Percentiles rank a stretch among this genome's conserved stretches.
phyloP scores from a whole-genome alignment of 2,888 invertebrate genomes.

The Tetramorium bicarinatum region DNA sequence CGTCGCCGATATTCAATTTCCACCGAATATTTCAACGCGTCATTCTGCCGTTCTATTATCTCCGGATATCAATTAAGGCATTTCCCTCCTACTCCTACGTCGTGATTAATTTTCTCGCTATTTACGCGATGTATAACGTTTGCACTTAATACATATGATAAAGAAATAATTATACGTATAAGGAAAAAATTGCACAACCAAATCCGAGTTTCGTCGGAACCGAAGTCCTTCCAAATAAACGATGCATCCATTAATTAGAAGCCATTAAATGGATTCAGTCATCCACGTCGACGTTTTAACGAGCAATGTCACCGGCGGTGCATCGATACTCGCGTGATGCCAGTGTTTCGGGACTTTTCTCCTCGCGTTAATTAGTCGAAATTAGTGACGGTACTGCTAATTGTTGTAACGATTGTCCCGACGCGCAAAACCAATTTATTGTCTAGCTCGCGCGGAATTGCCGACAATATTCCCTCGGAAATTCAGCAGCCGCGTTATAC shows the following conservation, averaged over 20 bases:
- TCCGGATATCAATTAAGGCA: slow-evolving; percentile 51
- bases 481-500: slow-evolving; percentile 37
- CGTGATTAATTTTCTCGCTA: slow-evolving; percentile 35
- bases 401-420: slow-evolving; percentile 74
- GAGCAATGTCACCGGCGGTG: slow-evolving; percentile 68
- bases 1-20: slow-evolving; percentile 72
- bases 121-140: slow-evolving; percentile 21
- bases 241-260: slow-evolving; percentile 71
- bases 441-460: slow-evolving; percentile 60
- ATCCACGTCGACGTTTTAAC: slow-evolving; percentile 68
- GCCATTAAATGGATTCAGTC: slow-evolving; percentile 72
- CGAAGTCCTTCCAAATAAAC: slow-evolving; percentile 41
- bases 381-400: slow-evolving; percentile 74
- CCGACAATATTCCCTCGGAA: slow-evolving; percentile 52
- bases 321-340: slow-evolving; percentile 67
- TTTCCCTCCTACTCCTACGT: slow-evolving; percentile 13
- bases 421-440: slow-evolving; percentile 78
- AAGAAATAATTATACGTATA: slow-evolving; percentile 18
- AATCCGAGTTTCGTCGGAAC: slow-evolving; percentile 15
- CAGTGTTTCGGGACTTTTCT: slow-evolving; percentile 64
- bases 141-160: background rate
- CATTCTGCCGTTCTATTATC: slow-evolving; percentile 52
- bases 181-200: slow-evolving; percentile 6
- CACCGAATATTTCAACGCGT: slow-evolving; percentile 66
- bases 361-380: slow-evolving; percentile 73